A percentile compares a stretch with the other conserved stretches of the same genome.
Conservation (phyloP, 2,888 invertebrate species). For the Rambutsinella grinnellia region DNA sequence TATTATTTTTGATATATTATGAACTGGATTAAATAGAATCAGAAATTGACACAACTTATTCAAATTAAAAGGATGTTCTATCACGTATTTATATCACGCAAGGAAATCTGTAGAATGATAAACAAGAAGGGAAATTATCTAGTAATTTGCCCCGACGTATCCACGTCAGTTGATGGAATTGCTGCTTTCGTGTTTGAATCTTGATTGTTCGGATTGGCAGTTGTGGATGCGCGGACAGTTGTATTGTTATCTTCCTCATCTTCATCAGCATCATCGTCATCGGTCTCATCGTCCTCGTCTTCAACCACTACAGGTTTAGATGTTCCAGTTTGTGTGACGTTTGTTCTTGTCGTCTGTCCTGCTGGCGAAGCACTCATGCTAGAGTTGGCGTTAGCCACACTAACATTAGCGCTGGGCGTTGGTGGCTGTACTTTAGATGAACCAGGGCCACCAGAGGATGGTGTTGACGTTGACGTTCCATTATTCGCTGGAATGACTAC, state of each 20-base stretch:
- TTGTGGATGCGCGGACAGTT: too few relatives aligned
- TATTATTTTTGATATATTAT: too few relatives aligned
- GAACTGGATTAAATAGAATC: too few relatives aligned
- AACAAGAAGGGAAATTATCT: not conserved
- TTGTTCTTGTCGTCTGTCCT: not conserved
- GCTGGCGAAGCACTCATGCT: not conserved
- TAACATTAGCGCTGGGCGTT: not conserved
- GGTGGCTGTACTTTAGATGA: too few relatives aligned
- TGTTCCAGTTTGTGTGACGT: not conserved
- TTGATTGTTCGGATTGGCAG: not conserved
- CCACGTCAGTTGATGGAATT: not conserved
- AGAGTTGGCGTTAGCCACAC: not conserved
- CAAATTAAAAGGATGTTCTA: too few relatives aligned
- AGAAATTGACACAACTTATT: too few relatives aligned
- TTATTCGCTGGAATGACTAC: not conserved
- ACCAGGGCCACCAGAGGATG: too few relatives aligned
- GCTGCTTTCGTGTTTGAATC: not conserved
- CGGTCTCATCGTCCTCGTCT: conserved; percentile 5
- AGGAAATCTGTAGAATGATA: not conserved
- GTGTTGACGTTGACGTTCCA: not conserved
- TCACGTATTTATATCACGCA: not conserved
- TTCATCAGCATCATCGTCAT: conserved; percentile 8
- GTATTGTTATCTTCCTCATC: conserved; percentile 16
- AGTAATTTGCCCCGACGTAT: conserved; percentile 9
- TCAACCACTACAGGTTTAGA: too few relatives aligned